phyloP scores from a whole-genome alignment of 2,888 invertebrate species.

The Drosophila cracens region DNA sequence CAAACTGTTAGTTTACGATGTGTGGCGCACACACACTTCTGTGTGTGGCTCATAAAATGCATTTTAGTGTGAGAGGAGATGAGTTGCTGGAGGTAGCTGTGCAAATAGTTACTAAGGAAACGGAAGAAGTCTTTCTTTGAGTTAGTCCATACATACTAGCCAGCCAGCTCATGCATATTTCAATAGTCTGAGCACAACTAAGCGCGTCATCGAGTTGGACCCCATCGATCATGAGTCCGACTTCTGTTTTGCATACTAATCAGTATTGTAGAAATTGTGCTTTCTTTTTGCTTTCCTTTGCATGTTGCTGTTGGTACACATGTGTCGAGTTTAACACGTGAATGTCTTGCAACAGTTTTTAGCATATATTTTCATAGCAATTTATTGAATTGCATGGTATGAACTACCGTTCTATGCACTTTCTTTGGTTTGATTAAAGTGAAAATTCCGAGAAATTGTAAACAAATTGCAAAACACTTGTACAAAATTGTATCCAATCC shows the following conservation, averaged over 20 bases:
- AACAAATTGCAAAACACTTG: slow-evolving; percentile 37
- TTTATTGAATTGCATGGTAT: slow-evolving; percentile 32
- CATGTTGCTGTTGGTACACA: slow-evolving; percentile 17
- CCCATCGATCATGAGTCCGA: slow-evolving; percentile 33
- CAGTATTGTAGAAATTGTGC: slow-evolving; percentile 37
- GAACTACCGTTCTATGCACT: slow-evolving; percentile 61
- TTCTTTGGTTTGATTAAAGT: slow-evolving; percentile 23
- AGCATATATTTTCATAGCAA: slow-evolving; percentile 66
- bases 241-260: slow-evolving; percentile 49
- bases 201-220: slow-evolving; percentile 63
- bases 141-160: neutral
- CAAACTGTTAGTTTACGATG: slow-evolving; percentile 82
- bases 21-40: slow-evolving; percentile 74
- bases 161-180: slow-evolving; percentile 69
- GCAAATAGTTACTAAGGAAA: slow-evolving; percentile 59
- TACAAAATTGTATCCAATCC: slow-evolving; percentile 12
- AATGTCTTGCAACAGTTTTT: slow-evolving; percentile 52
- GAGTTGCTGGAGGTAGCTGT: neutral
- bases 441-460: slow-evolving; percentile 16
- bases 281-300: slow-evolving; percentile 30
- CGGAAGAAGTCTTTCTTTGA: slow-evolving; percentile 77
- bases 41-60: slow-evolving; percentile 39
- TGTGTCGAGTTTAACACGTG: slow-evolving; percentile 62
- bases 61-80: neutral
- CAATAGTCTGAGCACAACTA: slow-evolving; percentile 43